Conservation (phyloP, 2,113 vertebrate genomes). For the Pionites leucogaster region DNA sequence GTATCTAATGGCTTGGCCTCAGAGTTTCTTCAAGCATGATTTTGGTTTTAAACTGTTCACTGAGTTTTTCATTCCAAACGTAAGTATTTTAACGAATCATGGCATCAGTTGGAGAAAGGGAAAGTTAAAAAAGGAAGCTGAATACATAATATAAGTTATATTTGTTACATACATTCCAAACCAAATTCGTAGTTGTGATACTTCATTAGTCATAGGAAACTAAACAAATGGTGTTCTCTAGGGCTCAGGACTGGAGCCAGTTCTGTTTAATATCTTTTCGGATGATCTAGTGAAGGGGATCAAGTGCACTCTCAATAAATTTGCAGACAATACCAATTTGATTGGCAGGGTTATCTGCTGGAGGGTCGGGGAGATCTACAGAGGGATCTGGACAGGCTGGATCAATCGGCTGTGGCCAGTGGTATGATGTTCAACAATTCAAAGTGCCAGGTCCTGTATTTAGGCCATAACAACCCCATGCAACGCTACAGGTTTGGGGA, state of each 20-base stretch:
- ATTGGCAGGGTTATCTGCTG: fast-evolving
- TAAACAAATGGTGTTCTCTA: neutral
- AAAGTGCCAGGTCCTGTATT: neutral
- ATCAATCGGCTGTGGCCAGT: fast-evolving
- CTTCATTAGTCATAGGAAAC: neutral
- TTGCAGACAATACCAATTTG: neutral
- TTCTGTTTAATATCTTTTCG: neutral
- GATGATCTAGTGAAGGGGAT: neutral
- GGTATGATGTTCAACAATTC: neutral
- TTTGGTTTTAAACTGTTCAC: neutral
- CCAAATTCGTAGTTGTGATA: neutral
- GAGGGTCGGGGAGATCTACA: neutral
- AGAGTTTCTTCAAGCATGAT: neutral
- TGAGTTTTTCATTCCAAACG: neutral
- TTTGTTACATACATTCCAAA: neutral
- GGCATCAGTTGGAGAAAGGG: neutral
- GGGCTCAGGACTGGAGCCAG: neutral
- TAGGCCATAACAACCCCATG: neutral
- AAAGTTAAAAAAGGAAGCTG: neutral
- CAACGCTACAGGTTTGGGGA: fast-evolving
- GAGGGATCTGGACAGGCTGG: neutral
- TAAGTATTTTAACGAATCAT: neutral
- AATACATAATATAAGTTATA: neutral
- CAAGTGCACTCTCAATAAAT: neutral
- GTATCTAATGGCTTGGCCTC: neutral